Percentiles rank a stretch among this genome's conserved stretches.
These are phyloP conservation scores for Andrena cerasifolii DNA, from an alignment of 1,140 invertebrate genomes.

Conservation along the genomic window DNA sequence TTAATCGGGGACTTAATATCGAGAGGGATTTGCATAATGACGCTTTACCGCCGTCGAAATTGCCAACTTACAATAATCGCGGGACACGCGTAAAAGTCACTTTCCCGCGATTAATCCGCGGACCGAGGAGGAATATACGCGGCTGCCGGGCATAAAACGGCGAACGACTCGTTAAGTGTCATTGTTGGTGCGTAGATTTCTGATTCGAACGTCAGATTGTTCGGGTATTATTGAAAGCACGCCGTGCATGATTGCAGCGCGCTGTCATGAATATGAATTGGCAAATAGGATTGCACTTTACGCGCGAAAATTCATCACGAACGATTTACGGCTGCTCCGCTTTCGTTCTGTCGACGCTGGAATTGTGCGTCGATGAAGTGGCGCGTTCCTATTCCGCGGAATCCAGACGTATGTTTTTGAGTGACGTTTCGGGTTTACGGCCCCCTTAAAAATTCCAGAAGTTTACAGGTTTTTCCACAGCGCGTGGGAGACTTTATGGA, in stretches of 20 bases:
- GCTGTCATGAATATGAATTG: constrained; percentile 40
- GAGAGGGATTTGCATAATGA: neutral
- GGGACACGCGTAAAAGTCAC: neutral
- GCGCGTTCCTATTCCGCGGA: neutral
- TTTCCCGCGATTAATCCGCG: neutral
- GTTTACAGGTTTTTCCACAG: too few species aligned
- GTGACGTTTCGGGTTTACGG: too few species aligned
- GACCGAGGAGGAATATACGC: neutral
- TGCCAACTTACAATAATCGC: neutral
- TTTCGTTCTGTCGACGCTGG: neutral
- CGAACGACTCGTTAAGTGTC: constrained; percentile 30
- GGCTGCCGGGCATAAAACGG: neutral
- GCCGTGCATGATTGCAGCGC: constrained; percentile 17
- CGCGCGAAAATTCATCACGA: constrained; percentile 24
- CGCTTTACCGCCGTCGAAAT: neutral
- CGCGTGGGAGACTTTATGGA: too few species aligned
- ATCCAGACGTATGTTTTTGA: neutral
- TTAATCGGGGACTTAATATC: neutral
- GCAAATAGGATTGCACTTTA: constrained; percentile 44
- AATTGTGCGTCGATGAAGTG: constrained; percentile 13
- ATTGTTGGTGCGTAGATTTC: constrained; percentile 27
- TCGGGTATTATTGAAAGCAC: constrained; percentile 42
- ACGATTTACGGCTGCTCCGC: constrained; percentile 27
- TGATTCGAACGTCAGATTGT: constrained; percentile 43
- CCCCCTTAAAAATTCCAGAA: too few species aligned